phyloP scores from a whole-genome alignment of 2,888 invertebrate genomes.

The Ichneumoninae sp. region DNA sequence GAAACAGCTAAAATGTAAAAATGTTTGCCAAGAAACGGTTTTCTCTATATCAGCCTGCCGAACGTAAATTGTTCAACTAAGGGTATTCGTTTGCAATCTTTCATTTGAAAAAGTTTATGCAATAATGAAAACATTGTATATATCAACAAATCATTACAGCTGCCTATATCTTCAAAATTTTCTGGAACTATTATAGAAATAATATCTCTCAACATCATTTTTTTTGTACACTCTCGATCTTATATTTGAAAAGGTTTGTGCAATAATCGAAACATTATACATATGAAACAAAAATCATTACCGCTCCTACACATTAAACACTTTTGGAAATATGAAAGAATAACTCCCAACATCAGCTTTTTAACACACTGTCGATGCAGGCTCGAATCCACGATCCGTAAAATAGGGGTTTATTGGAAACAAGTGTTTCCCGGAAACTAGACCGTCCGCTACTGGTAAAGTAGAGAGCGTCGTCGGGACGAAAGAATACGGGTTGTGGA shows the following conservation, averaged over 20 bases:
- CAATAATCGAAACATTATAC: neutral
- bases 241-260: too few species aligned
- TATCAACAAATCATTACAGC: too few species aligned
- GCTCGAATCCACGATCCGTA: conserved; percentile 2
- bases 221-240: neutral
- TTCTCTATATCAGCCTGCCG: neutral
- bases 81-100: neutral
- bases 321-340: too few species aligned
- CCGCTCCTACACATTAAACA: too few species aligned
- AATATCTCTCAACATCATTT: neutral
- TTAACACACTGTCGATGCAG: neutral
- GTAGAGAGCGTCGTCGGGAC: conserved; percentile 23
- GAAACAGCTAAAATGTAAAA: neutral
- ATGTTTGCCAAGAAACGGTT: neutral
- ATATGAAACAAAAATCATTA: neutral
- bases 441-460: neutral
- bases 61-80: neutral
- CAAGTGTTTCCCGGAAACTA: neutral
- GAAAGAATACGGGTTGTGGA: conserved; percentile 3
- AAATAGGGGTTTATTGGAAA: neutral
- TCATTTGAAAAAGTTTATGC: neutral
- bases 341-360: too few species aligned
- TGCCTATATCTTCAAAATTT: too few species aligned
- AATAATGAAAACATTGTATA: neutral
- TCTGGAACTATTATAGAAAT: too few species aligned